phyloP scores from a whole-genome alignment of 2,888 invertebrate species.

The Hanleya hanleyi region DNA sequence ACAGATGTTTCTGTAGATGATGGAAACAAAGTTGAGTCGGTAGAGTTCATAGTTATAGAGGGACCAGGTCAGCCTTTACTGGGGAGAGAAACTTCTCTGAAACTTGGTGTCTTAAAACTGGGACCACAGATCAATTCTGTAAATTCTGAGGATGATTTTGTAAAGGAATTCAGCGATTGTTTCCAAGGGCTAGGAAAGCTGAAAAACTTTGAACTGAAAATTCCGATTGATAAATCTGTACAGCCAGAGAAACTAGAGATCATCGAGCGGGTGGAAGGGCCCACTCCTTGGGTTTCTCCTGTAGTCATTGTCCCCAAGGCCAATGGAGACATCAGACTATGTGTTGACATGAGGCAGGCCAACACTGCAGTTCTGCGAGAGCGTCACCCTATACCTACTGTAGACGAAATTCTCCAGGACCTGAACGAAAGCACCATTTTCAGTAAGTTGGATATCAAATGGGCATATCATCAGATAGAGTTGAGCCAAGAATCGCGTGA shows the following conservation, averaged over 20 bases:
- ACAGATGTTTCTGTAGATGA: conserved; percentile 6
- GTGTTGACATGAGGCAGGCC: conserved; percentile 9
- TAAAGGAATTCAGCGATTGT: too few species aligned
- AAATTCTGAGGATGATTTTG: not conserved
- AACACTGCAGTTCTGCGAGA: not conserved
- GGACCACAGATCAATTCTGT: not conserved
- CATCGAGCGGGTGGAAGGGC: not conserved
- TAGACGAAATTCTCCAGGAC: not conserved
- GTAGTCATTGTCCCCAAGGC: not conserved
- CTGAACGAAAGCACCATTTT: not conserved
- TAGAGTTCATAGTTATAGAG: conserved; percentile 26
- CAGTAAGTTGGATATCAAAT: not conserved
- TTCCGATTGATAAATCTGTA: not conserved
- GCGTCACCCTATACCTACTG: conserved; percentile 4
- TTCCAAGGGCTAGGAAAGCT: conserved; percentile 1
- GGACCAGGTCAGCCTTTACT: conserved; percentile 14
- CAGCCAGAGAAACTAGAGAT: not conserved
- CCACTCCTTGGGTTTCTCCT: not conserved
- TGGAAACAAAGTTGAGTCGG: not conserved
- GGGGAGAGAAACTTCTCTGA: not conserved
- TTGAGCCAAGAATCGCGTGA: conserved; percentile 7
- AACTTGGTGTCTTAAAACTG: not conserved
- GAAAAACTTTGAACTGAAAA: not conserved
- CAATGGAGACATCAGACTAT: not conserved
- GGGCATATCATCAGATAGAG: conserved; percentile 20